Base-by-base conservation (phyloP, 1,140 invertebrate genomes). In the Capitella teleta region DNA sequence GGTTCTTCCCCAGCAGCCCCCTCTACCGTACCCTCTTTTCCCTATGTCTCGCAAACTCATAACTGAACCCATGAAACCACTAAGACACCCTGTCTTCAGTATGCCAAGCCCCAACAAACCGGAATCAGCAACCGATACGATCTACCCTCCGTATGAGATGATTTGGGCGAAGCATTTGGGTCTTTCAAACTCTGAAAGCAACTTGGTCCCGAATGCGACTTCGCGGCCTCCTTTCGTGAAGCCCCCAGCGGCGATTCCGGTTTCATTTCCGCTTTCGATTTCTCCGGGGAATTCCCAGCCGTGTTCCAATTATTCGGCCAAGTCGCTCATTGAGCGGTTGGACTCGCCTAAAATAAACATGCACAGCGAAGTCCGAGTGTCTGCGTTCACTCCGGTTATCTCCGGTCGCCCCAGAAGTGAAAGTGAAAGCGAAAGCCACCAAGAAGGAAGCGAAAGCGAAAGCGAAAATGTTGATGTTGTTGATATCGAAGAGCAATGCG, bases 121-220 rank as follows among this genome's bases (percentile, higher is more conserved):
- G 14, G 28, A 26, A 5, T 18, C 28, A 14, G 21, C 21, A 16
- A 24, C 21, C 5, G 43, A 45, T 21, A 24, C 43, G 6, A 24
- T 45, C 43, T 45, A 26, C 43, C 45, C 45, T 26, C 32, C 45
- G 8, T 56, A 56, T 28, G 54, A 56, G 38, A n/a, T 52, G 28
- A 53, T 56, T 38, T 56, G 54, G 54, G 54, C 54, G 1, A 56
- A 52, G 24, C 52, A 53, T 24, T 37, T 56, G 2, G 54, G 51
- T 12, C 23, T 56, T 8, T 45, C 51, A 12, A 6, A 1, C 21
- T 2, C 42, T 6, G 42, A 44, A 21, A 21, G 21, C 5, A 32
- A 32, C 8, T 26, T 4, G 42, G 16, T 8, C 38, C 10, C 8
- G 38, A 40, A 5, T 40, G 38, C 38, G 38, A 40, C 19, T 40